Evolutionary conservation across 1,140 invertebrate species (phyloP).

Genomic region (Geopemphigus sp.): DNA sequence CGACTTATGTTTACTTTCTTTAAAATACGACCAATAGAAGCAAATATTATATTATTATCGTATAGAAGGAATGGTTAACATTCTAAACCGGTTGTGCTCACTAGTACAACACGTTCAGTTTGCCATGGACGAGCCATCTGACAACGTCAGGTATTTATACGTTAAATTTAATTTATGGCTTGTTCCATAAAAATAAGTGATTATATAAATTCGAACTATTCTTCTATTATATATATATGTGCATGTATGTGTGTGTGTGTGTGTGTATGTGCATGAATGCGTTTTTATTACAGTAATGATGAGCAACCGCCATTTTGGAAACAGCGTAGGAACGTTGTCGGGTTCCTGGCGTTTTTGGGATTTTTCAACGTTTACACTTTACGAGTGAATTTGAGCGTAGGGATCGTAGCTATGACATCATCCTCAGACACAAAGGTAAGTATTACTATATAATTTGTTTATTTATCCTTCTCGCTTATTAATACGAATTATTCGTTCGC

Average conservation of each 20-base stretch:
- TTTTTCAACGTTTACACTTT: slow-evolving; percentile 86
- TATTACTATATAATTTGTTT: neutral
- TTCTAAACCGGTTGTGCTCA: slow-evolving; percentile 7
- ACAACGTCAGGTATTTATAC: slow-evolving; percentile 4
- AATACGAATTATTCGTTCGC: too few relatives aligned
- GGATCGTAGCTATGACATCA: slow-evolving; percentile 75
- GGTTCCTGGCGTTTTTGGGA: slow-evolving; percentile 77
- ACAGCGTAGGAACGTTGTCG: slow-evolving; percentile 69
- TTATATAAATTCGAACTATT: too few relatives aligned
- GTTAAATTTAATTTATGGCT: too few relatives aligned
- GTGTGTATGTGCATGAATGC: neutral
- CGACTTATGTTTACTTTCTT: too few relatives aligned
- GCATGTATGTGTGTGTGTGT: too few relatives aligned
- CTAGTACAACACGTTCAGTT: neutral
- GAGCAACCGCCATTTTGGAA: slow-evolving; percentile 60
- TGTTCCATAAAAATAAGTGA: too few relatives aligned
- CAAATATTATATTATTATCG: too few relatives aligned
- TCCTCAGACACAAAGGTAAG: neutral
- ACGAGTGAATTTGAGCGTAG: slow-evolving; percentile 83
- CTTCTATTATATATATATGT: too few relatives aligned
- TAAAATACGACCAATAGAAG: too few relatives aligned
- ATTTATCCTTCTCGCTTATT: too few relatives aligned
- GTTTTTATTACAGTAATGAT: neutral
- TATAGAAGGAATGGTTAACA: slow-evolving; percentile 9
- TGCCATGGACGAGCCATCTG: slow-evolving; percentile 6